These are phyloP conservation scores for Hypotaenidia philippensis DNA, from an alignment of 2,797 vertebrate genomes.

Conservation along the genomic window DNA sequence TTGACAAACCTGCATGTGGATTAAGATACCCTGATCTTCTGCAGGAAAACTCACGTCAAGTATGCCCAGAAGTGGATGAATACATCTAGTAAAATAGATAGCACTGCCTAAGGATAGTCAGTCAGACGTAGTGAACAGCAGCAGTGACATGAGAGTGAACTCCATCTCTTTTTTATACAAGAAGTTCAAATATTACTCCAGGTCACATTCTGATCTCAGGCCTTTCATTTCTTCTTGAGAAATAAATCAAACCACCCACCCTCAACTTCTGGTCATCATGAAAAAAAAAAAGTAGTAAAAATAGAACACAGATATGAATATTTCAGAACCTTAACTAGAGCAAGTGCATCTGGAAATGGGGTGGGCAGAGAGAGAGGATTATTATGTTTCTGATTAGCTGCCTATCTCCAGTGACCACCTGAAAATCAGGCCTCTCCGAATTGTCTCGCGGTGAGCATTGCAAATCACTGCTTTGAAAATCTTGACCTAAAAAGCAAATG, in stretches of 20 bases:
- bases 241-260: not conserved
- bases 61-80: not conserved
- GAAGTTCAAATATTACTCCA: not conserved
- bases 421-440: slow-evolving; percentile 21
- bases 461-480: slow-evolving; percentile 7
- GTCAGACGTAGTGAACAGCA: not conserved
- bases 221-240: not conserved
- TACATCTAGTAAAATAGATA: not conserved
- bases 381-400: slow-evolving; percentile 10
- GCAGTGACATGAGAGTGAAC: not conserved
- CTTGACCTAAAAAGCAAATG: slow-evolving; percentile 59
- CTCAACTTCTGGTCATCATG: not conserved
- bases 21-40: not conserved
- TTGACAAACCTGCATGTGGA: rapidly evolving
- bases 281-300: not conserved
- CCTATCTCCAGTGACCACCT: slow-evolving; percentile 5
- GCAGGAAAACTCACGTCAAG: not conserved
- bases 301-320: not conserved
- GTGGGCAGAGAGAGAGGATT: not conserved
- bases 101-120: not conserved
- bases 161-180: not conserved
- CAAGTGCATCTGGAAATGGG: slow-evolving; percentile 11
- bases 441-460: not conserved
- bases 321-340: slow-evolving; percentile 12
- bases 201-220: not conserved